Conservation (phyloP, 1,140 invertebrate genomes). For the Drosophila sturtevanti region DNA sequence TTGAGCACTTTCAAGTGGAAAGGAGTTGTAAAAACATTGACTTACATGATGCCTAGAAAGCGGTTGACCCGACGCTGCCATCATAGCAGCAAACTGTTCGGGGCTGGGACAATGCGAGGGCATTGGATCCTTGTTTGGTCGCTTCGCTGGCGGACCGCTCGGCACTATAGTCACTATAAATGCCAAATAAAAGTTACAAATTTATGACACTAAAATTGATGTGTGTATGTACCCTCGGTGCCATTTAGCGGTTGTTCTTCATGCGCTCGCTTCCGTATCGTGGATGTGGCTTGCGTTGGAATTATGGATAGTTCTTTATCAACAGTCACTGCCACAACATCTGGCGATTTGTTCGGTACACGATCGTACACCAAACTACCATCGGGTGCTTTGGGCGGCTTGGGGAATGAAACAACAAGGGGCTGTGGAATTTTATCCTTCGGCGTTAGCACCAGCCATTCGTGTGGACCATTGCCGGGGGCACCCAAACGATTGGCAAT, state of each 20-base stretch:
- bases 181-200: not conserved
- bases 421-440: slow-evolving; percentile 91
- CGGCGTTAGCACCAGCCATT: slow-evolving; percentile 92
- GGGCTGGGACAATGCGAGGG: slow-evolving; percentile 86
- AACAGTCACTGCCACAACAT: slow-evolving; percentile 83
- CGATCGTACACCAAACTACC: slow-evolving; percentile 93
- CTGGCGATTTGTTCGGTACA: slow-evolving; percentile 90
- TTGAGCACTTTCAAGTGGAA: not conserved
- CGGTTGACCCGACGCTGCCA: slow-evolving; percentile 86
- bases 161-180: slow-evolving; percentile 82
- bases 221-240: slow-evolving; percentile 84
- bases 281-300: slow-evolving; percentile 83
- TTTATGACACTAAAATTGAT: too few species aligned
- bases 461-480: slow-evolving; percentile 86
- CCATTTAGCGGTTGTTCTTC: slow-evolving; percentile 90
- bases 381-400: slow-evolving; percentile 93
- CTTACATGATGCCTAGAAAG: slow-evolving; percentile 87
- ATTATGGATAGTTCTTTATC: slow-evolving; percentile 82
- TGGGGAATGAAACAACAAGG: slow-evolving; percentile 91
- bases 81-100: slow-evolving; percentile 87
- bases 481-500: slow-evolving; percentile 90
- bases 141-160: slow-evolving; percentile 86
- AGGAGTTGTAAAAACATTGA: slow-evolving; percentile 16
- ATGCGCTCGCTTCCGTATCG: slow-evolving; percentile 89
- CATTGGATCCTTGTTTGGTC: slow-evolving; percentile 88